Base-by-base conservation (phyloP, 2,113 vertebrate genomes). In the Pogona vitticeps region DNA sequence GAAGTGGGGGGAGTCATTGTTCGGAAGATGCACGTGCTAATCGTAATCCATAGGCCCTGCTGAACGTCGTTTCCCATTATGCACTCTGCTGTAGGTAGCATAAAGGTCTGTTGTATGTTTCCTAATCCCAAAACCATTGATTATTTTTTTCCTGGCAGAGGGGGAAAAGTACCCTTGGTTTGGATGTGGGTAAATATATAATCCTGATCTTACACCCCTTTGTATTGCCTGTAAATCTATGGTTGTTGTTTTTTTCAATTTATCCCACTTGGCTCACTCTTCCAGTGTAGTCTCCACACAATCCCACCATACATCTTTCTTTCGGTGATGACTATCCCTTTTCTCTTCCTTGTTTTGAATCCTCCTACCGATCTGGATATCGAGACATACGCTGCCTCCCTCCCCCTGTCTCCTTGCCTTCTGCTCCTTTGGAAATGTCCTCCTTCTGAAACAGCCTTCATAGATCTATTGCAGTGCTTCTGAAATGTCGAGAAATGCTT, bases 151-250 rank as follows among this genome's bases (percentile, higher is more conserved):
- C 78, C 85, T 56, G 79, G 79, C 85, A 82, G 70, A 26, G 70
- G 85, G 85, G 85, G 40, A 75, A 79, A 75, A 81, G 71, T 81
- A 76, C 71, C 85, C 85, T 67, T 81, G 78, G 70, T 86, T 86
- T 86, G 85, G 78, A 87, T 82, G 85, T 82, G 85, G 85, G 85
- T 87, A 87, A 87, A 87, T 87, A 87, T 87, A 87, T 82, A 81
- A 87, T 76, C 72, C 85, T 63, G 59, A 75, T 81, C 59, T 86
- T 86, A 86, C 40, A 42, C 33, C 71, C 42, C n/a, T 75, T 65
- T 81, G 70, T 87, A 31, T 58, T 82, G 79, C 85, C 59, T 87
- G 85, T 76, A 87, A 72, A 36, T 81, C 58, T 67, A 36, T 76
- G 59, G 78, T 82, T 56, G 15, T 73, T 14, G 14, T 61, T n/a